A percentile compares a stretch with the other conserved stretches of the same genome.
These are phyloP conservation scores for Cirrhinus mrigala DNA, from an alignment of 2,797 vertebrate species.

Conservation along the genomic window DNA sequence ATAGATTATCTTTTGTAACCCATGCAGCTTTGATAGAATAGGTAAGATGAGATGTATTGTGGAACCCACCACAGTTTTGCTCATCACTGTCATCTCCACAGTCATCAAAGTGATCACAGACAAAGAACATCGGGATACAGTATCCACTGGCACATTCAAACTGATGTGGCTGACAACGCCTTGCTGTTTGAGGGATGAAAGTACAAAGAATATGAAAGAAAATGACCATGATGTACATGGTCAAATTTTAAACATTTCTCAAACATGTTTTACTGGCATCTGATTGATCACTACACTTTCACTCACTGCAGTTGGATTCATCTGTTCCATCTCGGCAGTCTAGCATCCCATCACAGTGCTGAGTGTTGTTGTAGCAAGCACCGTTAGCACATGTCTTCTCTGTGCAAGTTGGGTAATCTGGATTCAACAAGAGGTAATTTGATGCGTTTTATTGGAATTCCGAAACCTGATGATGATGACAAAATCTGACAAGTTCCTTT, in stretches of 20 bases:
- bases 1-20: not conserved
- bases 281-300: not conserved
- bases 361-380: conserved; percentile 77
- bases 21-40: not conserved
- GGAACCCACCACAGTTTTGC: conserved; percentile 73
- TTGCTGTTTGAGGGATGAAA: conserved; percentile 60
- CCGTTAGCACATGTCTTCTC: conserved; percentile 77
- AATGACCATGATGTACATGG: not conserved
- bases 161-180: conserved; percentile 72
- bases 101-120: conserved; percentile 80
- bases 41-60: not conserved
- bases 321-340: conserved; percentile 80
- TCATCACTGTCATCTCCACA: conserved; percentile 81
- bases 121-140: conserved; percentile 70
- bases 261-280: not conserved
- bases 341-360: conserved; percentile 74
- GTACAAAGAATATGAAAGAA: not conserved
- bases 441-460: conserved; percentile 6
- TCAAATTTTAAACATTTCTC: not conserved
- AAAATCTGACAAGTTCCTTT: not conserved
- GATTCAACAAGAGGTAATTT: conserved; percentile 14
- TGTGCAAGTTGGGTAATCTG: conserved; percentile 76
- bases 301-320: conserved; percentile 79
- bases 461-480: conserved; percentile 7
- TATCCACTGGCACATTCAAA: conserved; percentile 75